These are phyloP conservation scores for Manacus vitellinus DNA, from an alignment of 2,113 vertebrate genomes.

Conservation along the genomic window DNA sequence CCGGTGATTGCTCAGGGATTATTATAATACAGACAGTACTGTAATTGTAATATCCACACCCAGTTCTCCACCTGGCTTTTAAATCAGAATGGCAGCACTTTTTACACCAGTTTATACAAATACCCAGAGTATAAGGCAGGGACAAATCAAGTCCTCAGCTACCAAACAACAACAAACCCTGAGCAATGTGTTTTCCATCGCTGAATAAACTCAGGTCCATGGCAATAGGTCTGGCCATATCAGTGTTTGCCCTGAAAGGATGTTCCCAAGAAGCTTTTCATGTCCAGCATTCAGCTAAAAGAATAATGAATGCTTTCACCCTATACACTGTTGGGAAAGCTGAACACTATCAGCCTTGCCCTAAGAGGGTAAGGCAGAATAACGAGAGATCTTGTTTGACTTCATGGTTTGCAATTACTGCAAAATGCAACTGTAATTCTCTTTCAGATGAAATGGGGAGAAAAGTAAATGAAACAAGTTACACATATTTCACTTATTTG, in stretches of 20 bases:
- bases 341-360: not conserved
- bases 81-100: not conserved
- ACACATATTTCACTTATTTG: fast-evolving
- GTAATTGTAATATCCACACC: not conserved
- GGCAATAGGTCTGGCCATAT: not conserved
- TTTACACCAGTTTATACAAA: not conserved
- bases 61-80: not conserved
- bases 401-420: not conserved
- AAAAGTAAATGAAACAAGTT: not conserved
- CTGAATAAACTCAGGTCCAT: not conserved
- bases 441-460: not conserved
- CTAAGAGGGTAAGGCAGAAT: not conserved
- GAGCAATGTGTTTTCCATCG: fast-evolving
- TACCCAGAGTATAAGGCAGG: fast-evolving
- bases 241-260: not conserved
- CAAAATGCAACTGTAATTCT: not conserved
- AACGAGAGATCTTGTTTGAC: not conserved
- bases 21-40: not conserved
- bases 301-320: not conserved
- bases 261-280: not conserved
- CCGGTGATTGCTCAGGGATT: not conserved
- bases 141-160: not conserved
- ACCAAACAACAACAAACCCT: not conserved
- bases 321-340: fast-evolving
- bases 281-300: not conserved